phyloP scores from a whole-genome alignment of 2,797 vertebrate genomes.

The Gymnodraco acuticeps region DNA sequence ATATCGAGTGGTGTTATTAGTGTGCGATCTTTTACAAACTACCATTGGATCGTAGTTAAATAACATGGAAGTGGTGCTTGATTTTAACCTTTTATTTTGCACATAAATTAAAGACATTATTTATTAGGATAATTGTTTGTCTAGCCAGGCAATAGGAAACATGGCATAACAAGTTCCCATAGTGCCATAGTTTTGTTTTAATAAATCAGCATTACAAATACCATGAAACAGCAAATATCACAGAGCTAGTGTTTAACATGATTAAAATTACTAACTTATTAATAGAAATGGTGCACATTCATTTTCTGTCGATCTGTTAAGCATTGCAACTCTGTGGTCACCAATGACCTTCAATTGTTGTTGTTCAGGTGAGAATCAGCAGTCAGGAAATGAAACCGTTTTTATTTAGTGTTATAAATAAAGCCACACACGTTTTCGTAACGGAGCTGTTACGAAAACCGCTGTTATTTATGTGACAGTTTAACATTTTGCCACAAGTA shows the following conservation, averaged over 20 bases:
- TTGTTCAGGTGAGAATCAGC: background rate
- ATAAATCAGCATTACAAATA: background rate
- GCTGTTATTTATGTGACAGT: slow-evolving; percentile 51
- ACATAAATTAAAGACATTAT: background rate
- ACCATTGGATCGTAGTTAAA: background rate
- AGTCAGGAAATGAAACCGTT: background rate
- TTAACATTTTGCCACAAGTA: slow-evolving; percentile 36
- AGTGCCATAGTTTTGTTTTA: background rate
- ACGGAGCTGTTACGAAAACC: background rate
- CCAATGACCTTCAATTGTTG: background rate
- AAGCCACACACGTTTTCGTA: background rate
- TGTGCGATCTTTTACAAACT: background rate
- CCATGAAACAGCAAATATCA: too few species aligned
- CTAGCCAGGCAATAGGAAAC: background rate
- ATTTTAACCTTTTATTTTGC: background rate
- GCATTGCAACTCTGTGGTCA: background rate
- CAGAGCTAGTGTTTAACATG: too few species aligned
- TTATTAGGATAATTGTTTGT: background rate
- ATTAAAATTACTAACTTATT: too few species aligned
- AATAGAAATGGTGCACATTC: background rate
- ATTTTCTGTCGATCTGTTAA: accelerated
- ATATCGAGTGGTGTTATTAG: background rate
- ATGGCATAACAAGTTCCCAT: background rate
- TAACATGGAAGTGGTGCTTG: background rate
- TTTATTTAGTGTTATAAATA: background rate